These are phyloP conservation scores for Hassar affinis DNA, from an alignment of 2,113 vertebrate genomes.

Conservation along the genomic window DNA sequence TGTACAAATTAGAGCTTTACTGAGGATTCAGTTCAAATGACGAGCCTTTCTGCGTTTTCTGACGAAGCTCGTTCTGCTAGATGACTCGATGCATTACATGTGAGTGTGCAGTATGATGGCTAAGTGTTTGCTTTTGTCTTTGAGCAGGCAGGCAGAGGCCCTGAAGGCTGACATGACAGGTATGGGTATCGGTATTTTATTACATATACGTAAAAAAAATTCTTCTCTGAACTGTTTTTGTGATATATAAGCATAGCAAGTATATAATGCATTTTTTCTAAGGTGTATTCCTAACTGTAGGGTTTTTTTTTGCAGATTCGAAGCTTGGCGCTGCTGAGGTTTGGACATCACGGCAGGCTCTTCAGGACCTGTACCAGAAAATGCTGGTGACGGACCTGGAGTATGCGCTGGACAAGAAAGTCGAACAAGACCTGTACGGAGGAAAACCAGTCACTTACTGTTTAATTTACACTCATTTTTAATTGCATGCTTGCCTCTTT, in stretches of 20 bases:
- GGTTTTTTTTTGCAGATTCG: conserved; percentile 78
- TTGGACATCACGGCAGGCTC: conserved; percentile 96
- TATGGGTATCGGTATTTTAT: conserved; percentile 58
- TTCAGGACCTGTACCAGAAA: conserved; percentile 99
- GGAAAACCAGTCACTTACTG: neutral
- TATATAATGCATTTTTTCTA: neutral
- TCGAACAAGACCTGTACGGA: conserved; percentile 99
- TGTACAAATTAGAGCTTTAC: neutral
- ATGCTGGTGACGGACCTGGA: conserved; percentile 98
- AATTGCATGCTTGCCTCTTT: neutral
- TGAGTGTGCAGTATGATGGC: neutral
- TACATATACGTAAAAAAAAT: neutral
- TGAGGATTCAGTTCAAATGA: neutral
- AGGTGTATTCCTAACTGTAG: neutral
- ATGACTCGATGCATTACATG: neutral
- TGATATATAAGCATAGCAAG: neutral
- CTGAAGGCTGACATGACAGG: conserved; percentile 99
- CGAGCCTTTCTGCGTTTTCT: neutral
- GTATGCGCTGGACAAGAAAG: conserved; percentile 99
- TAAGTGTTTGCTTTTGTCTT: conserved; percentile 6
- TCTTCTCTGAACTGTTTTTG: neutral
- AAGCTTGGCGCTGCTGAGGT: conserved; percentile 95
- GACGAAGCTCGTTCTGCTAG: neutral
- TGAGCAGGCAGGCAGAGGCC: conserved; percentile 97
- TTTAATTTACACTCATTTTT: neutral